Conservation (phyloP, 2,797 vertebrate species). For the Hippoglossus hippoglossus region DNA sequence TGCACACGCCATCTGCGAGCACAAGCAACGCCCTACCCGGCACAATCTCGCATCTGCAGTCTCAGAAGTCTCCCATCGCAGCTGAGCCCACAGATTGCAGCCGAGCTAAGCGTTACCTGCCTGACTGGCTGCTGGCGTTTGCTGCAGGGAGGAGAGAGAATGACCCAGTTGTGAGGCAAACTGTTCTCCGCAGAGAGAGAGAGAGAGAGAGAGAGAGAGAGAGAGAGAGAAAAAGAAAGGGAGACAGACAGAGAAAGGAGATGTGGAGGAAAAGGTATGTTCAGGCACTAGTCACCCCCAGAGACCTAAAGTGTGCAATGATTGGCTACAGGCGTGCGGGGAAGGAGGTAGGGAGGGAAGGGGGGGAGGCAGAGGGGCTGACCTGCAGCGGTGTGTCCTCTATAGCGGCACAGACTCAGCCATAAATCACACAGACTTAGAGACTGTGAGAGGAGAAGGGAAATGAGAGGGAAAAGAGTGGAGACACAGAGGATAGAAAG, state of each 20-base stretch:
- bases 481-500: conserved; percentile 9
- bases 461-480: conserved; percentile 31
- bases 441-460: conserved; percentile 22
- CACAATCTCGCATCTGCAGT: conserved; percentile 35
- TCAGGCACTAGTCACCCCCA: conserved; percentile 51
- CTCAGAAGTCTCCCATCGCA: conserved; percentile 36
- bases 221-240: conserved; percentile 18
- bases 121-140: conserved; percentile 64
- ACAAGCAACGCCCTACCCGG: conserved; percentile 13
- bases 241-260: conserved; percentile 42
- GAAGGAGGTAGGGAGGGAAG: conserved; percentile 29
- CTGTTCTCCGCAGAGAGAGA: conserved; percentile 66
- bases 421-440: conserved; percentile 64
- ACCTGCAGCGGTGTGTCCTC: conserved; percentile 75
- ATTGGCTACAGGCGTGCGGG: conserved; percentile 66
- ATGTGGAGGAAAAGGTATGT: conserved; percentile 52
- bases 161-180: conserved; percentile 84
- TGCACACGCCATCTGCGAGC: conserved; percentile 8
- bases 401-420: conserved; percentile 50
- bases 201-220: conserved; percentile 40
- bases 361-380: conserved; percentile 51
- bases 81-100: conserved; percentile 38
- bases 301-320: conserved; percentile 57
- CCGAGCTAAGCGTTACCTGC: conserved; percentile 46
- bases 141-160: conserved; percentile 72